A percentile compares a stretch with the other conserved stretches of the same genome.
Conservation (phyloP, 2,888 invertebrate species). For the Dorcus parallelipipedus region DNA sequence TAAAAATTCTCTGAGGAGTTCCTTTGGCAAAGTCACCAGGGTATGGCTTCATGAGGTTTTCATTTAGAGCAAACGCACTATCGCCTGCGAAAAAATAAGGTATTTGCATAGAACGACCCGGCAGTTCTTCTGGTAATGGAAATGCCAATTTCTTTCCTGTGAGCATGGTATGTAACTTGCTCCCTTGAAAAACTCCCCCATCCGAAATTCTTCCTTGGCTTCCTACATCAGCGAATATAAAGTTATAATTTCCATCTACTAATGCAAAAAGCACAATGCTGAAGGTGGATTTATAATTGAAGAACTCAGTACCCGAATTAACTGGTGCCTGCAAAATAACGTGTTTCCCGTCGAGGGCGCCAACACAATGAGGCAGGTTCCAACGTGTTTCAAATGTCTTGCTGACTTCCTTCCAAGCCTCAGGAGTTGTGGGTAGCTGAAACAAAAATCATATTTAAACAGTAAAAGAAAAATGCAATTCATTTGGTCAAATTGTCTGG, state of each 20-base stretch:
- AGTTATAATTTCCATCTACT: conserved; percentile 11
- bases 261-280: conserved; percentile 14
- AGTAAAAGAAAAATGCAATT: too few relatives aligned
- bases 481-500: too few relatives aligned
- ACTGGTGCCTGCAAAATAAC: conserved; percentile 30
- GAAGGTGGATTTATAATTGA: conserved; percentile 33
- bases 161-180: not conserved
- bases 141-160: too few relatives aligned
- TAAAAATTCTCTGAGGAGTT: conserved; percentile 13
- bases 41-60: conserved; percentile 28
- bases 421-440: conserved; percentile 6
- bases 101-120: too few relatives aligned
- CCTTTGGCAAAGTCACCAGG: conserved; percentile 14
- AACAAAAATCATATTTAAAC: not conserved
- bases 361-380: conserved; percentile 27
- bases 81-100: conserved; percentile 23
- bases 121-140: too few relatives aligned
- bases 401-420: conserved; percentile 28
- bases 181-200: not conserved
- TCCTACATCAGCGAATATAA: conserved; percentile 20
- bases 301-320: conserved; percentile 29
- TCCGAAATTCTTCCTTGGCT: conserved; percentile 8
- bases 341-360: conserved; percentile 35
- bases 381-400: conserved; percentile 27
- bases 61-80: conserved; percentile 27